Evolutionary conservation across 37 sponge, comb jelly and placozoan genomes (phyloP).

Genomic region (Chondrilla cf. caribensis): DNA sequence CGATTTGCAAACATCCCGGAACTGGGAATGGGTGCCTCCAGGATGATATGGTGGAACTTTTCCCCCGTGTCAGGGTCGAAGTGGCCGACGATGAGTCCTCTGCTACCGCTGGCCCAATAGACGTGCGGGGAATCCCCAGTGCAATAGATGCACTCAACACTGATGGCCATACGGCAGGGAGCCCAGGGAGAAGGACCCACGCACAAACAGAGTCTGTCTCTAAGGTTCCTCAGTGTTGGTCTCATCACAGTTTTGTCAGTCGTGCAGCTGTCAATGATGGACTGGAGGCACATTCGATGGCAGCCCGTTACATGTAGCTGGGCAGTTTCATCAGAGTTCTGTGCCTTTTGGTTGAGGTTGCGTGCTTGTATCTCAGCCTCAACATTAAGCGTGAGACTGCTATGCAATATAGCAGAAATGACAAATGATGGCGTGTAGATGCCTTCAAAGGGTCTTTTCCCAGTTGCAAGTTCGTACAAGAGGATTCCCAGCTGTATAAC

Average conservation of each 20-base stretch:
- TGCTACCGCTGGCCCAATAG: constrained; percentile 79
- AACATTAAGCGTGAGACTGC: constrained; percentile 51
- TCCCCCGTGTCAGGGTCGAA: constrained; percentile 53
- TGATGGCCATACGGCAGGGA: constrained; percentile 53
- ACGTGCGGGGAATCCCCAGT: constrained; percentile 44
- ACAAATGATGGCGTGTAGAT: constrained; percentile 47
- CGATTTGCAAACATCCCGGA: constrained; percentile 77
- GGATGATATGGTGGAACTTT: constrained; percentile 42
- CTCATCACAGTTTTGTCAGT: neutral
- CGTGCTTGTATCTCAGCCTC: constrained; percentile 46
- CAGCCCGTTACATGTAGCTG: constrained; percentile 40
- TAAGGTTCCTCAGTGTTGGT: constrained; percentile 15
- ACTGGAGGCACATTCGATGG: constrained; percentile 71
- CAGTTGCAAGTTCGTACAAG: constrained; percentile 73
- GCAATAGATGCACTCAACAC: constrained; percentile 60
- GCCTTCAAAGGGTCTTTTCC: constrained; percentile 56
- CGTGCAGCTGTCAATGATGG: constrained; percentile 51
- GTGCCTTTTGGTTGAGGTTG: neutral
- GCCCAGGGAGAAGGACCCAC: constrained; percentile 66
- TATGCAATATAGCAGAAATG: constrained; percentile 40
- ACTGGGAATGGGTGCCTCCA: constrained; percentile 61
- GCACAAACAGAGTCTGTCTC: constrained; percentile 65
- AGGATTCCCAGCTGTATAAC: constrained; percentile 63
- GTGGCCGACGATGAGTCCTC: constrained; percentile 78
- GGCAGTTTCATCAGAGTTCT: neutral